phyloP scores from a whole-genome alignment of 2,113 vertebrate genomes.

The Galbula dea region DNA sequence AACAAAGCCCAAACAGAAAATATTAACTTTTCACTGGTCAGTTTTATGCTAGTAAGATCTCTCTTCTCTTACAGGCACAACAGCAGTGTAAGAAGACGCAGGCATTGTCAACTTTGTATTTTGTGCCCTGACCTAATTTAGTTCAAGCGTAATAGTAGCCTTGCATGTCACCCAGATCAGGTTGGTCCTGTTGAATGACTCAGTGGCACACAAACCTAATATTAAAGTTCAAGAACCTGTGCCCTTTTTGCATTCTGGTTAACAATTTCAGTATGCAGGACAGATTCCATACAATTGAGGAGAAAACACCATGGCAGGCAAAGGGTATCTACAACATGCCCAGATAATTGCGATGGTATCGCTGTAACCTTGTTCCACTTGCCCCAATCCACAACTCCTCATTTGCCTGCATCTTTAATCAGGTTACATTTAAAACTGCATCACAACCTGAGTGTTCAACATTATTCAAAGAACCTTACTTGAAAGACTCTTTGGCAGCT shows the following conservation, averaged over 20 bases:
- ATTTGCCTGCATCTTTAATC: neutral
- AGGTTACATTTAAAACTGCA: neutral
- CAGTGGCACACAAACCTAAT: neutral
- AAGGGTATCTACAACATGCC: neutral
- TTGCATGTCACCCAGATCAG: neutral
- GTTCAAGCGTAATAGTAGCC: neutral
- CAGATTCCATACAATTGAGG: neutral
- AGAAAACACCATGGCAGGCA: neutral
- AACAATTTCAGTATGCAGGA: neutral
- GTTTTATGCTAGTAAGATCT: neutral
- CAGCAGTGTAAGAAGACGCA: neutral
- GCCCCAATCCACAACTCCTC: neutral
- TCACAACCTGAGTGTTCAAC: neutral
- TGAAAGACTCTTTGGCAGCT: neutral
- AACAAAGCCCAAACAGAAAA: neutral
- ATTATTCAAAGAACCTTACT: neutral
- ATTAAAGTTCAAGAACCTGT: neutral
- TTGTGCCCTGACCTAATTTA: neutral
- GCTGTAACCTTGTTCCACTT: neutral
- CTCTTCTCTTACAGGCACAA: neutral
- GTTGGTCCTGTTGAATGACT: conserved; percentile 6
- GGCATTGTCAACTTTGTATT: neutral
- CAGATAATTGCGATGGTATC: neutral
- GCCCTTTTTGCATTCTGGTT: neutral
- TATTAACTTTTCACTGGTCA: neutral